Evolutionary conservation across 53 echinoderm and acorn worm genomes (phyloP).

Genomic region (Arbacia lixula): DNA sequence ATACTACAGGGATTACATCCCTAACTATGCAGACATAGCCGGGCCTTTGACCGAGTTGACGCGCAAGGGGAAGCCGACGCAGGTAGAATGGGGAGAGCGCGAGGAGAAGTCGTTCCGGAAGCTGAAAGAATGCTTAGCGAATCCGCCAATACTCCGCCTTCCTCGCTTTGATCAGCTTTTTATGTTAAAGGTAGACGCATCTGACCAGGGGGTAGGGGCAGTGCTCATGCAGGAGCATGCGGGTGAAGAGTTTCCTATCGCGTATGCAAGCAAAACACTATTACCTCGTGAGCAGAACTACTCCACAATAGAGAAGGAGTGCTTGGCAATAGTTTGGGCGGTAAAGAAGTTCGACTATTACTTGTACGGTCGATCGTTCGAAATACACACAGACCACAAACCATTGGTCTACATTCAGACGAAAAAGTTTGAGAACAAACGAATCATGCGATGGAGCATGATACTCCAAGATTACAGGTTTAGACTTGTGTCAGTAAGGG

Average conservation of each 20-base stretch:
- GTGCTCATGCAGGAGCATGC: constrained; percentile 17
- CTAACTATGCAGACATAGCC: constrained; percentile 66
- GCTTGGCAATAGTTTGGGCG: constrained; percentile 18
- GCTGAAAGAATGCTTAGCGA: constrained; percentile 21
- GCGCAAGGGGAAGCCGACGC: constrained; percentile 45
- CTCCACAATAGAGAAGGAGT: constrained; percentile 27
- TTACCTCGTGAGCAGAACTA: constrained; percentile 3
- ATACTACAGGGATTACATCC: constrained; percentile 65
- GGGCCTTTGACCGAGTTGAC: constrained; percentile 65
- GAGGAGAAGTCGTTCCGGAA: constrained; percentile 41
- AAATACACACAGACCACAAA: constrained; percentile 21
- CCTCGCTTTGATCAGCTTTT: constrained; percentile 17
- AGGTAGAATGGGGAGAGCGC: constrained; percentile 55
- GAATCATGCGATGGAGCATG: constrained; percentile 36
- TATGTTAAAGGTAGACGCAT: constrained; percentile 22
- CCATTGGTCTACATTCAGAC: constrained; percentile 4
- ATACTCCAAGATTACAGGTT: constrained; percentile 28
- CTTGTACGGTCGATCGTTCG: constrained; percentile 2
- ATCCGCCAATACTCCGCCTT: constrained; percentile 2
- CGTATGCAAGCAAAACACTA: constrained; percentile 2
- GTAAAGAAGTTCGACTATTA: constrained; percentile 16
- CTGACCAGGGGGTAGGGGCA: not conserved
- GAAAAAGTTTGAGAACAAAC: not conserved
- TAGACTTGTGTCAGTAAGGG: constrained; percentile 16
- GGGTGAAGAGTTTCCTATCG: constrained; percentile 15